These are phyloP conservation scores for Holocentrus rufus DNA, from an alignment of 2,797 vertebrate species.

Conservation along the genomic window DNA sequence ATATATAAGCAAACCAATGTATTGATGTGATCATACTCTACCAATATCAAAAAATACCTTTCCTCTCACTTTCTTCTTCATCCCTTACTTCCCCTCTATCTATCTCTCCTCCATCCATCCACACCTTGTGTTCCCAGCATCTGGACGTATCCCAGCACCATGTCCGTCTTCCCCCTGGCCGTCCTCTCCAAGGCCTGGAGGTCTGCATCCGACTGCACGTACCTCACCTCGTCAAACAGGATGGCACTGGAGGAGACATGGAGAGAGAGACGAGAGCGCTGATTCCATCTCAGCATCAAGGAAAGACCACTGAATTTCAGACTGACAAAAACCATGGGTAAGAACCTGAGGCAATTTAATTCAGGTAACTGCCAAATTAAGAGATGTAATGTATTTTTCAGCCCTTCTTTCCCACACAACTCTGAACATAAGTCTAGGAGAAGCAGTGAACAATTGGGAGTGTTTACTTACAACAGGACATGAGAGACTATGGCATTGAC, in stretches of 20 bases:
- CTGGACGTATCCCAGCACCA: conserved; percentile 88
- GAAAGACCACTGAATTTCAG: too few species aligned
- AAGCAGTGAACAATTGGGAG: not conserved
- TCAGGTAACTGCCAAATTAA: too few species aligned
- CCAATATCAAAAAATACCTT: too few species aligned
- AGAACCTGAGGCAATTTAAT: too few species aligned
- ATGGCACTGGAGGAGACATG: conserved; percentile 81
- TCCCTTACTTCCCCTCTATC: too few species aligned
- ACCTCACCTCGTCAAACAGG: conserved; percentile 93
- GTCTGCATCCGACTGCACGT: conserved; percentile 84
- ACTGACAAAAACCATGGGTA: too few species aligned
- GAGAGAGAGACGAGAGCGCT: not conserved
- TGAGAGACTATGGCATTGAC: conserved; percentile 92
- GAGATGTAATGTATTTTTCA: too few species aligned
- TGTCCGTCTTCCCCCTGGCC: conserved; percentile 83
- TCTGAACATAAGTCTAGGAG: not conserved
- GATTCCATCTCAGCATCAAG: too few species aligned
- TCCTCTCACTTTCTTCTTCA: too few species aligned
- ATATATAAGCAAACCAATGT: too few species aligned
- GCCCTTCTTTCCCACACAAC: too few species aligned
- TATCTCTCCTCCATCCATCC: not conserved
- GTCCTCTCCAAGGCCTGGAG: conserved; percentile 85
- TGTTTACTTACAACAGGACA: conserved; percentile 90
- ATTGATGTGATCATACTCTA: too few species aligned
- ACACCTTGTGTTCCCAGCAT: conserved; percentile 92